A percentile compares a stretch with the other conserved stretches of the same genome.
Evolutionary conservation across 1,140 invertebrate genomes (phyloP).

Genomic region (Rhynchophorus ferrugineus): DNA sequence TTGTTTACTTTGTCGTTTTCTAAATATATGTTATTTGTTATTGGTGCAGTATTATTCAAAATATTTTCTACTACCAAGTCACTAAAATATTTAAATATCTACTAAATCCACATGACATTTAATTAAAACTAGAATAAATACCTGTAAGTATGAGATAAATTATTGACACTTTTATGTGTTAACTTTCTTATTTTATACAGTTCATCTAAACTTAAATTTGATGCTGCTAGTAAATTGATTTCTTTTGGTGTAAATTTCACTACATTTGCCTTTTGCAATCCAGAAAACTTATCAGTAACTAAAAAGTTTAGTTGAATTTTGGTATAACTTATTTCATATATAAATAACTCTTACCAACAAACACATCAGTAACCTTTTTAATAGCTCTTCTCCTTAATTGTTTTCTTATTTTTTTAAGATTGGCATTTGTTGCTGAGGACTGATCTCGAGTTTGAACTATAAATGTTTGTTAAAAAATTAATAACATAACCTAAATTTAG

Average conservation of each 20-base stretch:
- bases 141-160: constrained; percentile 38
- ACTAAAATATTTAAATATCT: no score
- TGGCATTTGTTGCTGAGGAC: constrained; percentile 30
- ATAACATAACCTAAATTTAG: background rate
- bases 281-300: constrained; percentile 55
- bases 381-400: constrained; percentile 38
- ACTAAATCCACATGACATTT: no score
- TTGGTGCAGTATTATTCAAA: no score
- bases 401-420: constrained; percentile 23
- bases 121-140: constrained; percentile 25
- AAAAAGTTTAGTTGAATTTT: constrained; percentile 26
- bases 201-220: constrained; percentile 48
- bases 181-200: constrained; percentile 47
- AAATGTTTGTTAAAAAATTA: background rate
- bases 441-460: constrained; percentile 26
- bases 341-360: constrained; percentile 42
- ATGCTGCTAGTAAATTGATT: constrained; percentile 53
- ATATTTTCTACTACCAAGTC: no score
- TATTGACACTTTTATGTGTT: constrained; percentile 33
- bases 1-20: no score
- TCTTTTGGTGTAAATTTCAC: constrained; percentile 55
- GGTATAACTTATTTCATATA: constrained; percentile 6
- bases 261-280: constrained; percentile 54
- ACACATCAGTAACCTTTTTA: constrained; percentile 45
- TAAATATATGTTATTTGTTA: no score